These are phyloP conservation scores for Anodontia alba DNA, from an alignment of 2,888 invertebrate species.

Conservation along the genomic window DNA sequence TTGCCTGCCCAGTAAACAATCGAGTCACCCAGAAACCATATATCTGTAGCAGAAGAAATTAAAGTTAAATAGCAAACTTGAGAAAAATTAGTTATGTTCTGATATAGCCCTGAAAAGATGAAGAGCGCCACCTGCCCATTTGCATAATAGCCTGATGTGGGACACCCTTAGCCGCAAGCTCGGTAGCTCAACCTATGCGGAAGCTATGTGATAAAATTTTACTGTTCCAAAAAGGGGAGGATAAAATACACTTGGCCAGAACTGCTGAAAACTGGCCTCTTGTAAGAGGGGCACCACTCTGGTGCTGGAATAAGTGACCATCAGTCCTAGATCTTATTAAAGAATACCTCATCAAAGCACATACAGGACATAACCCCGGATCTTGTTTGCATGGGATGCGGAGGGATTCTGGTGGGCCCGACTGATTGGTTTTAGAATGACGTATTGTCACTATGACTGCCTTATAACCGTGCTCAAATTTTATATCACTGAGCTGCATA, in stretches of 20 bases:
- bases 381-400: not conserved
- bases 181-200: constrained; percentile 8
- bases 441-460: not conserved
- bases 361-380: not conserved
- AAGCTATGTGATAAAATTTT: constrained; percentile 7
- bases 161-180: constrained; percentile 2
- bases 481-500: not conserved
- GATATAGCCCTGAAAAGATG: not conserved
- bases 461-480: not conserved
- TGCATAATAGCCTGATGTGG: not conserved
- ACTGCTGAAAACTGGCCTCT: not conserved
- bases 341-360: not conserved
- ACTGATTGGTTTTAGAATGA: constrained; percentile 1
- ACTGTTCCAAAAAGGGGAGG: not conserved
- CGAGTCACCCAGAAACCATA: constrained; percentile 17
- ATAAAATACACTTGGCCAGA: not conserved
- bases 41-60: constrained; percentile 5
- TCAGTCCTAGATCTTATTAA: not conserved
- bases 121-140: constrained; percentile 7
- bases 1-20: constrained; percentile 17
- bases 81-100: not conserved
- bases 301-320: not conserved
- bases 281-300: not conserved
- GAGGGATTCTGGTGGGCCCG: not conserved
- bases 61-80: not conserved